phyloP scores from a whole-genome alignment of 2,113 vertebrate species.

The Suncus etruscus region DNA sequence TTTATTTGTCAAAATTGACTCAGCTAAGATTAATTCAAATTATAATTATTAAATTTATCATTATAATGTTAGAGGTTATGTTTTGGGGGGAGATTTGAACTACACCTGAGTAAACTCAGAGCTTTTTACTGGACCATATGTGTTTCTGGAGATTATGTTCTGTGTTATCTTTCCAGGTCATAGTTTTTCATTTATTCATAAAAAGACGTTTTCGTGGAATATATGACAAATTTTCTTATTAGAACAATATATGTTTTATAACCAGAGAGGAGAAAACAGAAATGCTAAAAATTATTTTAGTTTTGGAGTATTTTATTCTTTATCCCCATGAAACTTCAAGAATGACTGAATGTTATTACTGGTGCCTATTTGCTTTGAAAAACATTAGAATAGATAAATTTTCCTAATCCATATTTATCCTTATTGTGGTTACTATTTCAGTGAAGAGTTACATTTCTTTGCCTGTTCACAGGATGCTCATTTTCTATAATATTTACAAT shows the following conservation, averaged over 20 bases:
- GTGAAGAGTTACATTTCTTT: conserved; percentile 15
- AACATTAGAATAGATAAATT: conserved; percentile 5
- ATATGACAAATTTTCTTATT: not conserved
- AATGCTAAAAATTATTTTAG: too few species aligned
- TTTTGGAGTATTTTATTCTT: conserved; percentile 21
- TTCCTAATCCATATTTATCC: conserved; percentile 1
- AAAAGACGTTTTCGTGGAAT: too few species aligned
- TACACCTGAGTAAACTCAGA: too few species aligned
- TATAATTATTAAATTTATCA: not conserved
- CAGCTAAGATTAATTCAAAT: conserved; percentile 39
- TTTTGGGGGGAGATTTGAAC: too few species aligned
- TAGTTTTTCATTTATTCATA: too few species aligned
- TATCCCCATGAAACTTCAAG: not conserved
- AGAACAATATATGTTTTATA: too few species aligned
- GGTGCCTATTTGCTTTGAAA: conserved; percentile 6
- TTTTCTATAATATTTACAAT: conserved; percentile 55
- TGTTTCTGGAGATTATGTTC: too few species aligned
- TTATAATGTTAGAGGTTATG: not conserved
- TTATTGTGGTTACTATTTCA: not conserved
- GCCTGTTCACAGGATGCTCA: conserved; percentile 17
- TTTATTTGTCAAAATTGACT: not conserved
- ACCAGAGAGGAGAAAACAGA: too few species aligned
- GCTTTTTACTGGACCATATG: too few species aligned
- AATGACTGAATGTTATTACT: conserved; percentile 5
- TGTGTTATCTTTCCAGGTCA: too few species aligned